phyloP scores from a whole-genome alignment of 2,888 invertebrate genomes.

The Oscheius myriophilus region DNA sequence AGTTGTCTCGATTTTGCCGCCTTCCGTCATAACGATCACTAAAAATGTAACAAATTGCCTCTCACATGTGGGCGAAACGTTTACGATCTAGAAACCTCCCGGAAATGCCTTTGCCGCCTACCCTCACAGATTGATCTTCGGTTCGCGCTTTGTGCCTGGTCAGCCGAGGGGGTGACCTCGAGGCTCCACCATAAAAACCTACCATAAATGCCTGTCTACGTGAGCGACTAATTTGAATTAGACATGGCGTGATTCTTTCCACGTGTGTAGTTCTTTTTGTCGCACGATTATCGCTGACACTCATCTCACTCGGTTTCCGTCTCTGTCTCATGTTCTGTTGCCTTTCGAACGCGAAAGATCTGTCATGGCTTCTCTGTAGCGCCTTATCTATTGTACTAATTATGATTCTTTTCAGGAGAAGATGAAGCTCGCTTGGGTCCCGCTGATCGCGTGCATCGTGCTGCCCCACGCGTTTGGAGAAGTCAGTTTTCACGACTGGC shows the following conservation, averaged over 20 bases:
- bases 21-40: no score
- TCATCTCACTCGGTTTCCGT: neutral
- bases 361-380: no score
- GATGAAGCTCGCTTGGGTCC: conserved; percentile 18
- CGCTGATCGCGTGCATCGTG: neutral
- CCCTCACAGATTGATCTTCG: conserved; percentile 2
- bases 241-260: conserved; percentile 24
- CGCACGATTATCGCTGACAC: conserved; percentile 15
- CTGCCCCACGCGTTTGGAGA: neutral
- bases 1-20: no score
- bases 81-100: no score
- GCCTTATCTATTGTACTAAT: no score
- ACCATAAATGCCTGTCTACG: conserved; percentile 3
- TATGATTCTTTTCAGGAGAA: neutral
- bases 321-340: no score
- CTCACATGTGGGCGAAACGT: no score
- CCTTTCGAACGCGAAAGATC: no score
- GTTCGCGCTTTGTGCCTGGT: conserved; percentile 8
- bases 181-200: conserved; percentile 22
- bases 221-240: conserved; percentile 22
- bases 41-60: no score
- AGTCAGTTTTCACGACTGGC: conserved; percentile 36
- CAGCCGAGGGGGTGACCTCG: conserved; percentile 22
- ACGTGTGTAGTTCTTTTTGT: conserved; percentile 7
- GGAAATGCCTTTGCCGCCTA: no score